phyloP scores from a whole-genome alignment of 2,113 vertebrate genomes.

The Poeciliopsis retropinna region DNA sequence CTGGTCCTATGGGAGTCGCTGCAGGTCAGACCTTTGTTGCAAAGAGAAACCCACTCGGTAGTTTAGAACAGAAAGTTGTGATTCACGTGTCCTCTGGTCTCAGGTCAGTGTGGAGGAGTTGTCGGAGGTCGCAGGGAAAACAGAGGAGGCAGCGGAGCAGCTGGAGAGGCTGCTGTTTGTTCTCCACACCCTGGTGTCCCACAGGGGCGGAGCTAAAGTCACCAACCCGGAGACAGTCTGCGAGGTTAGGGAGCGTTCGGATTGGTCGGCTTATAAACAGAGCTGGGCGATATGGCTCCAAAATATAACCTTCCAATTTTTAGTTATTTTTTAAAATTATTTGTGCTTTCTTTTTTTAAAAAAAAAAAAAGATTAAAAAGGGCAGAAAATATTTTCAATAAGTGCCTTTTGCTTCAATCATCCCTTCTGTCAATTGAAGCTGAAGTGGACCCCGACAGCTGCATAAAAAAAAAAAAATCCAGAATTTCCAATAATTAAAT shows the following conservation, averaged over 20 bases:
- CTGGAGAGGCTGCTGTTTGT: constrained; percentile 86
- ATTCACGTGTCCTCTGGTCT: not conserved
- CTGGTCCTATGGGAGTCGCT: constrained; percentile 87
- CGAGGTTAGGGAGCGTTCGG: constrained; percentile 74
- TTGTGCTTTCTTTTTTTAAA: too few relatives aligned
- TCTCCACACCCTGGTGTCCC: constrained; percentile 83
- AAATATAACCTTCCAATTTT: too few relatives aligned
- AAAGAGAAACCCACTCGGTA: too few relatives aligned
- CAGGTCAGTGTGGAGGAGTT: constrained; percentile 67
- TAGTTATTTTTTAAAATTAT: too few relatives aligned
- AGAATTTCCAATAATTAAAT: too few relatives aligned
- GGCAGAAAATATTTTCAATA: too few relatives aligned
- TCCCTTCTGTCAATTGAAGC: too few relatives aligned
- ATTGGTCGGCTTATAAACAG: not conserved
- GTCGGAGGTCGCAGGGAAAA: constrained; percentile 37
- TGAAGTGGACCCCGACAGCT: too few relatives aligned
- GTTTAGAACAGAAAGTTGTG: not conserved
- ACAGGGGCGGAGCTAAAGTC: constrained; percentile 87
- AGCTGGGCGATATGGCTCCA: too few relatives aligned
- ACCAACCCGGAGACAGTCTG: constrained; percentile 83
- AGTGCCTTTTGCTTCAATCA: too few relatives aligned
- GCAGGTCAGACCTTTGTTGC: constrained; percentile 74
- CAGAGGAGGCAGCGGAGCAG: constrained; percentile 79
- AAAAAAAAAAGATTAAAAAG: too few relatives aligned
- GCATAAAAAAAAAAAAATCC: too few relatives aligned